phyloP scores from a whole-genome alignment of 2,113 vertebrate genomes.

The Pteropus alecto region DNA sequence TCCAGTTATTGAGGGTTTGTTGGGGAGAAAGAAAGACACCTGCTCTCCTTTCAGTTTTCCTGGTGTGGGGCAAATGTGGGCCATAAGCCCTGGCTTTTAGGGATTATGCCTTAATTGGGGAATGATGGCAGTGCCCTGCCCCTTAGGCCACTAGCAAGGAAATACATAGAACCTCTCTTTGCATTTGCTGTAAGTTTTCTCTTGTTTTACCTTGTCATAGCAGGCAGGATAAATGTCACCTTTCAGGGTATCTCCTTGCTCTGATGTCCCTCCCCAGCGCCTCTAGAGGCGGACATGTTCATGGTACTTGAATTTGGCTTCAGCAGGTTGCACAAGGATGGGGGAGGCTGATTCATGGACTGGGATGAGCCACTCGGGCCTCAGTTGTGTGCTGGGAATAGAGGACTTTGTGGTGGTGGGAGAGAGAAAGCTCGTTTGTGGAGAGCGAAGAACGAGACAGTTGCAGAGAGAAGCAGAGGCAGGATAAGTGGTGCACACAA shows the following conservation, averaged over 20 bases:
- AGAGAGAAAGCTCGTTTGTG: background rate
- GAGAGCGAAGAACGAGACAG: background rate
- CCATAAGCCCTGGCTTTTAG: accelerated
- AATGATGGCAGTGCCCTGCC: background rate
- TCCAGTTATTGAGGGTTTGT: background rate
- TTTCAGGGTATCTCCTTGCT: background rate
- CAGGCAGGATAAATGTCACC: background rate
- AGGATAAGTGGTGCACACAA: background rate
- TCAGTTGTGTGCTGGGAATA: background rate
- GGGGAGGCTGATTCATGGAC: background rate
- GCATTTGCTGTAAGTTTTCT: background rate
- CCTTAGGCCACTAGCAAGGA: background rate
- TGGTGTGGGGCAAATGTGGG: background rate
- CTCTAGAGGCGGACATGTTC: background rate
- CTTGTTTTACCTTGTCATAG: background rate
- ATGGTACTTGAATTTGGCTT: background rate
- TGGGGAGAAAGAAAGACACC: background rate
- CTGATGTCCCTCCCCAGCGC: background rate
- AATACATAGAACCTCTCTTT: background rate
- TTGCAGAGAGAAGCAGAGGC: background rate
- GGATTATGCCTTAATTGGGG: background rate
- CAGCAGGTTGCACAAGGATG: background rate
- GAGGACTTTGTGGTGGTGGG: background rate
- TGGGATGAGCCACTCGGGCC: background rate
- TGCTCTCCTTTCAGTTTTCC: background rate